Base-by-base conservation (phyloP, 2,797 vertebrate species). In the Characodon lateralis region DNA sequence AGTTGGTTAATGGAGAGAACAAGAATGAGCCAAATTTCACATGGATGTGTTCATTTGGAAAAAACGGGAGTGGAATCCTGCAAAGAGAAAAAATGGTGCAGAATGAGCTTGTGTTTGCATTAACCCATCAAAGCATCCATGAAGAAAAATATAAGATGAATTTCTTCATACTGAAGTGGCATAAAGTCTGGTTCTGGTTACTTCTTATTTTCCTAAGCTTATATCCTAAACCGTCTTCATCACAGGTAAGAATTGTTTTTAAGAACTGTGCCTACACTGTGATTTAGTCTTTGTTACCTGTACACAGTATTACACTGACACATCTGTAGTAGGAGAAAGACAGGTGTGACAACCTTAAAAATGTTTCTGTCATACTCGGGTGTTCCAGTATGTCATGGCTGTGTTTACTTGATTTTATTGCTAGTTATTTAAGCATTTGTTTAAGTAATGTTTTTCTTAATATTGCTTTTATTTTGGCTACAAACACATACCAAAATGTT, bases 191-290 rank as follows among this genome's bases (percentile, higher is more conserved):
- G 73, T 61, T 87, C 72, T 87, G 87, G 78, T 77, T 87, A 2
- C 26, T 56, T 53, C 73, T 94, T 70, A 68, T 94, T 13, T 59
- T 92, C 81, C 63, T 92, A 72, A 80, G 77, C 78, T 73, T 93
- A 31, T 88, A 71, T 89, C 78, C 85, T 59, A 70, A 80, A 83
- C 77, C 83, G 76, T 85, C 83, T 73, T 91, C 85, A 72, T 89
- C 92, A 85, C 93, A 94, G 93, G 93, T 94, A 89, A 84, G 88
- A 77, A 53, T 35, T 28, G 24, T 68, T 68, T 51, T 85, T 26
- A 71, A 78, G 43, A 77, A 26, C 51, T 0, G 55, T 79, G 73
- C 76, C 18, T 73, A 76, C 22, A 41, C 58, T 69, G 74, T 73
- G 43, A 35, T 76, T 4, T 35, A 43, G 1, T 55, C 5, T 26